Evolutionary conservation across 2,113 vertebrate species (phyloP), one percentile per base, ranked within the genome.

Genomic region (Tetrax tetrax): DNA sequence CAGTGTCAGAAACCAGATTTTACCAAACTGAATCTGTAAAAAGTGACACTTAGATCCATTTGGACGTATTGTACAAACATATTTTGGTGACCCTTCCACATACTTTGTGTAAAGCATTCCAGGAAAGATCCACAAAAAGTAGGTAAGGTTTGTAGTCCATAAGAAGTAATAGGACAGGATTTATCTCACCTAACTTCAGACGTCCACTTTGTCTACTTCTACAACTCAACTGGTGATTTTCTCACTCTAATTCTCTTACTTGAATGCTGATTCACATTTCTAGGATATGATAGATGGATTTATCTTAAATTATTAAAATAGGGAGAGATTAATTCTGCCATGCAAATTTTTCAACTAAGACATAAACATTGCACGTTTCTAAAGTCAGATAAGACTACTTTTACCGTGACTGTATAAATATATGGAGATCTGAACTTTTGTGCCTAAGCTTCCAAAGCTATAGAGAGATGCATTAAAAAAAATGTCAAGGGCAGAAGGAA

Each of bases 141-240:
- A 75, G 15, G 9, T n/a, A 63, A 53, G 12, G 7, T 61, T 61
- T 2, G 0, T 14, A 80, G 48, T 28, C 1, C 0, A 0, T 27
- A 27, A 41, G 14, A 29, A 78, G 37, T 14, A 76, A 41, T 3
- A 79, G 37, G 8, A 31, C 15, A 66, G 29, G 5, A 23, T 71
- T 78, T 51, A 9, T 4, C 2, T 47, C 29, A 78, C 12, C 24
- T 35, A 71, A 33, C 6, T 65, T 75, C 12, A 82, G 22, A 29
- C 31, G 43, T 21, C 41, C 75, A 9, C 14, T 80, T 63, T 76
- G 18, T 48, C 20, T 59, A 51, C 9, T 18, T 51, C 33, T 70
- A 37, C 27, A 89, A 54, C 4, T 59, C 28, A 76, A 28, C 25
- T 76, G 24, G 13, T 80, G 22, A 38, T 68, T 71, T 90, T 29